Evolutionary conservation across 2,797 vertebrate species (phyloP).

Genomic region (Capromys pilorides): DNA sequence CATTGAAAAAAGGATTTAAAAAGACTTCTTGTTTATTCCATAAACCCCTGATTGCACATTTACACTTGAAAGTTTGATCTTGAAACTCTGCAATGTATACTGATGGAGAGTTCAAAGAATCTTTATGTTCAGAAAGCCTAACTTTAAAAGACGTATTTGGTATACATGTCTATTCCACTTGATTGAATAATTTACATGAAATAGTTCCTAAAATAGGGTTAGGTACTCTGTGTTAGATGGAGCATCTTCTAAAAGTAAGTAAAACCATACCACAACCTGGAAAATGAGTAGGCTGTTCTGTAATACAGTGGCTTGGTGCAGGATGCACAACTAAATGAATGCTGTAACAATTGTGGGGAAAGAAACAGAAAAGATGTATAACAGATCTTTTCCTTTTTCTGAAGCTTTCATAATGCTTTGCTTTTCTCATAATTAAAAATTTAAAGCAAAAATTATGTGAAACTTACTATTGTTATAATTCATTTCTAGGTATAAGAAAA

Average conservation of each 20-base stretch:
- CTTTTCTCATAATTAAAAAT: conserved; percentile 16
- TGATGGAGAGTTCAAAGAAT: conserved; percentile 27
- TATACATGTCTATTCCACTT: background rate
- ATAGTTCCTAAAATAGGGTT: conserved; percentile 39
- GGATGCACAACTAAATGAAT: conserved; percentile 18
- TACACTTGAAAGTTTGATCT: conserved; percentile 65
- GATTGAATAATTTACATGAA: conserved; percentile 4
- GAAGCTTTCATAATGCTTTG: background rate
- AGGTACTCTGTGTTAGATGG: background rate
- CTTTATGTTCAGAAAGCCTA: conserved; percentile 18
- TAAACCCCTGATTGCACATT: conserved; percentile 67
- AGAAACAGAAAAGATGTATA: background rate
- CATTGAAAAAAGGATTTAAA: conserved; percentile 68
- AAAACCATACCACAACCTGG: background rate
- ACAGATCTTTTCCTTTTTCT: background rate
- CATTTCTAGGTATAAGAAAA: conserved; percentile 55
- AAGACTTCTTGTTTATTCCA: conserved; percentile 71
- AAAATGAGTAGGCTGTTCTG: conserved; percentile 2
- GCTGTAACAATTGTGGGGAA: background rate
- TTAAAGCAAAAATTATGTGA: background rate
- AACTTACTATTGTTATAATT: conserved; percentile 43
- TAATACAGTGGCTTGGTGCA: conserved; percentile 10
- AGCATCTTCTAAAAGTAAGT: background rate
- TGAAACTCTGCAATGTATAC: conserved; percentile 20
- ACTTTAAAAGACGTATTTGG: conserved; percentile 8